phyloP scores from a whole-genome alignment of 2,888 invertebrate species.

The Deilephila elpenor region DNA sequence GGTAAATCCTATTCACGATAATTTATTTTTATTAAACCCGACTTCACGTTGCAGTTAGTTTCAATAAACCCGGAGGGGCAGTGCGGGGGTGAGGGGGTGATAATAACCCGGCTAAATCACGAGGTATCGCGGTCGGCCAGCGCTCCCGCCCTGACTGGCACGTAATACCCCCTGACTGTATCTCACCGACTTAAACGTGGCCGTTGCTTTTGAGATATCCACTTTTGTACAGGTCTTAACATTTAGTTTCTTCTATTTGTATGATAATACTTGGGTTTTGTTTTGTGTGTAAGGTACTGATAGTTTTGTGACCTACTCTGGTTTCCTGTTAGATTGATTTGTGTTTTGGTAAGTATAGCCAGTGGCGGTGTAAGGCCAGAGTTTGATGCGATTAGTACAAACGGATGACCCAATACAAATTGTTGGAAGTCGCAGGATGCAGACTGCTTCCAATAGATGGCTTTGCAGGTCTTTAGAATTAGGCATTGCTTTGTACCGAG shows the following conservation, averaged over 20 bases:
- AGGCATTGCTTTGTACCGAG: no score
- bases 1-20: background rate
- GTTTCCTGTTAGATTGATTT: no score
- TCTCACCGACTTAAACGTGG: background rate
- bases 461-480: no score
- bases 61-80: background rate
- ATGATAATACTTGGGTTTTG: background rate
- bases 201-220: no score
- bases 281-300: background rate
- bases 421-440: no score
- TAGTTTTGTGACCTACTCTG: no score
- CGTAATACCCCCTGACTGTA: background rate
- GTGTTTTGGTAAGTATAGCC: no score
- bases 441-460: no score
- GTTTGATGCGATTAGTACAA: no score
- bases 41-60: background rate
- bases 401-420: no score
- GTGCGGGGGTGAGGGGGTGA: background rate
- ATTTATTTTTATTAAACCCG: background rate
- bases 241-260: background rate
- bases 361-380: no score
- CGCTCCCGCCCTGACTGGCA: background rate
- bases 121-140: constrained; percentile 1
- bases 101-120: background rate
- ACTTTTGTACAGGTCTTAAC: background rate